phyloP scores from a whole-genome alignment of 2,797 vertebrate genomes.

The Buphagus erythrorhynchus region DNA sequence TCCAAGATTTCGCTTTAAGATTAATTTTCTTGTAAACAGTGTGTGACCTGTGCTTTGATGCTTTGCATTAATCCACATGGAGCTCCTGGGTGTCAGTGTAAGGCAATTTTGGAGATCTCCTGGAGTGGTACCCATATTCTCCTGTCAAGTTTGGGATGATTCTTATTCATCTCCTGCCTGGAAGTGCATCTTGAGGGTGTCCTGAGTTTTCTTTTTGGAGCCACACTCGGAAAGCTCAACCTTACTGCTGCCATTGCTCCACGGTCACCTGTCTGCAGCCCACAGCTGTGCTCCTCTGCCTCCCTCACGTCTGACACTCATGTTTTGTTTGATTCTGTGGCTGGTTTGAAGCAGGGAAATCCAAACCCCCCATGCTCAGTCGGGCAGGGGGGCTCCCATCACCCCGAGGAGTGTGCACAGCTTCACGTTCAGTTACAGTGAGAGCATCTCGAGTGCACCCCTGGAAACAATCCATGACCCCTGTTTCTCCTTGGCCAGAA shows the following conservation, averaged over 20 bases:
- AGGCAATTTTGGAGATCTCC: not conserved
- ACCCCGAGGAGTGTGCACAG: rapidly evolving
- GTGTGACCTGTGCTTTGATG: not conserved
- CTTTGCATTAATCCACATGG: rapidly evolving
- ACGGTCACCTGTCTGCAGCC: not conserved
- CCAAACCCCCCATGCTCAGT: not conserved
- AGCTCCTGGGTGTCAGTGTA: not conserved
- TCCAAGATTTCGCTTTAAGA: not conserved
- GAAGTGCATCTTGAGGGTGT: rapidly evolving
- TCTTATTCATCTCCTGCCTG: not conserved
- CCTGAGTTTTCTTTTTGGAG: not conserved
- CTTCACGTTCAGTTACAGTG: not conserved
- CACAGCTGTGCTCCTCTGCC: not conserved
- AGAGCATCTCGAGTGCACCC: not conserved
- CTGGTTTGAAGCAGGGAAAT: not conserved
- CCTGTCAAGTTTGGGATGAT: not conserved
- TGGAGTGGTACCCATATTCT: not conserved
- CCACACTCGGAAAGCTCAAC: rapidly evolving
- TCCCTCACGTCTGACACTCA: rapidly evolving
- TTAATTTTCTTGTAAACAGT: not conserved
- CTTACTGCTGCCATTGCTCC: not conserved
- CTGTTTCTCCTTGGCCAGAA: not conserved
- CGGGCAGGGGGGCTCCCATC: not conserved
- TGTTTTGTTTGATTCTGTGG: not conserved
- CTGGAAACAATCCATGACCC: not conserved